Evolutionary conservation across 2,888 invertebrate genomes (phyloP).

Genomic region (Acleris holmiana): DNA sequence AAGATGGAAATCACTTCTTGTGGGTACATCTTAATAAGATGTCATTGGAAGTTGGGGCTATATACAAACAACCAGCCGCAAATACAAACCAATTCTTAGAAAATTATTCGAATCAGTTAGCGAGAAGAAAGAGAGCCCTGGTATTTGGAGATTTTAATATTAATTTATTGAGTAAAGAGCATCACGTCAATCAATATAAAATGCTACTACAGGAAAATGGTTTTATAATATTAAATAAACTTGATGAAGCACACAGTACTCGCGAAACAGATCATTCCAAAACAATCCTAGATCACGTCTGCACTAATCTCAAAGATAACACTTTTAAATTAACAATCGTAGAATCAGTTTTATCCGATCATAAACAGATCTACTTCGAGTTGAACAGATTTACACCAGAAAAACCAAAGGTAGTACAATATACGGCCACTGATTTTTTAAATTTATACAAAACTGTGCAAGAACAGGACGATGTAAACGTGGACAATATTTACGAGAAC

Average conservation of each 20-base stretch:
- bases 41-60: constrained; percentile 25
- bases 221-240: no score
- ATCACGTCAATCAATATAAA: no score
- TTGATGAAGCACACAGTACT: no score
- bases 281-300: no score
- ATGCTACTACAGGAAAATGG: no score
- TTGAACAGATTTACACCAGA: no score
- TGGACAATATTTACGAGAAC: background rate
- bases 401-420: background rate
- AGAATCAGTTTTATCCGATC: no score
- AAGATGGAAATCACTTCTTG: constrained; percentile 33
- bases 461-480: background rate
- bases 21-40: constrained; percentile 33
- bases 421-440: background rate
- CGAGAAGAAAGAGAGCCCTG: constrained; percentile 25
- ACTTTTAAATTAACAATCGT: no score
- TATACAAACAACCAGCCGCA: constrained; percentile 29
- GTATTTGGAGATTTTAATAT: constrained; percentile 8
- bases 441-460: background rate
- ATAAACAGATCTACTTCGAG: no score
- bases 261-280: no score
- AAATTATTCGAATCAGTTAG: constrained; percentile 9
- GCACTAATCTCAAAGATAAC: no score
- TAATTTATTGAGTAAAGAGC: no score
- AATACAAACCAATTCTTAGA: constrained; percentile 17